Conservation (phyloP, 2,113 vertebrate species). For the Cygnus atratus region DNA sequence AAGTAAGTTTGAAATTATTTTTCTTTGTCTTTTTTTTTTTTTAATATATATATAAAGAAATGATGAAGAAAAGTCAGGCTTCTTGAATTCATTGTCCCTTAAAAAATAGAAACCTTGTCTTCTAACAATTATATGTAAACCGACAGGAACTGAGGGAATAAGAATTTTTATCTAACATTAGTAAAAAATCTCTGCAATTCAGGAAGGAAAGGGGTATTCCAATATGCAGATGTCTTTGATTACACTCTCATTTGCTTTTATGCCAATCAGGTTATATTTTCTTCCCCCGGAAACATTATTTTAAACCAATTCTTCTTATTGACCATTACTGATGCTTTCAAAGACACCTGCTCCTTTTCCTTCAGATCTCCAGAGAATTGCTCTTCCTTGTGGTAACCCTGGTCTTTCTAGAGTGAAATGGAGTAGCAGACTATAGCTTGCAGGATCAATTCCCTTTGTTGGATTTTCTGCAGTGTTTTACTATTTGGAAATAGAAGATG, state of each 20-base stretch:
- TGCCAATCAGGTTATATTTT: neutral
- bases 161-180: fast-evolving
- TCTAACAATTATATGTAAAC: neutral
- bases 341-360: neutral
- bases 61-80: neutral
- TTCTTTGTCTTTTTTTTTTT: neutral
- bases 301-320: neutral
- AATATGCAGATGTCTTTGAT: neutral
- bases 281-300: neutral
- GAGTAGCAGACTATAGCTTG: neutral
- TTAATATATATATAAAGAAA: neutral
- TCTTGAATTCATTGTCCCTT: neutral
- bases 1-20: neutral
- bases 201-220: neutral
- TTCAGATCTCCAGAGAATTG: neutral
- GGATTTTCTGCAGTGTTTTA: neutral
- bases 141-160: neutral
- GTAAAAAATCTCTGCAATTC: neutral
- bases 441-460: neutral
- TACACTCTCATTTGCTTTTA: neutral
- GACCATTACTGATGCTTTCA: neutral
- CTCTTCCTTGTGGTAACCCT: neutral
- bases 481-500: neutral
- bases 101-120: neutral
- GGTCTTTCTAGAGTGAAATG: neutral